phyloP scores from a whole-genome alignment of 2,888 invertebrate species.

The Taphrorychus bicolor region DNA sequence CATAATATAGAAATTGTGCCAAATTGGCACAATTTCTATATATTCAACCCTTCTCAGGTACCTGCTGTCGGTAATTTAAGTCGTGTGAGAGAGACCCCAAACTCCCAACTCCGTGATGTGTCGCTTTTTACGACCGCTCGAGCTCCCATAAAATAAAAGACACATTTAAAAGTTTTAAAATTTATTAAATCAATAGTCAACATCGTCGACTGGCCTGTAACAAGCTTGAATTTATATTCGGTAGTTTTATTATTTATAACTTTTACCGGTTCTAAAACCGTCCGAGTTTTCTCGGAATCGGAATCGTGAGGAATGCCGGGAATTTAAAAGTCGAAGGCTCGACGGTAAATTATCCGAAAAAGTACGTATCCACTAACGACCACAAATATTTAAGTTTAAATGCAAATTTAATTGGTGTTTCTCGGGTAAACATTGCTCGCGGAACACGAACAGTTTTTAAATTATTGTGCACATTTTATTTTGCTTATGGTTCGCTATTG shows the following conservation, averaged over 20 bases:
- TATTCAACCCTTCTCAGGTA: constrained; percentile 22
- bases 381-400: constrained; percentile 38
- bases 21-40: too few relatives aligned
- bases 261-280: constrained; percentile 38
- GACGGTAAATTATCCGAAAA: constrained; percentile 40
- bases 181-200: constrained; percentile 41
- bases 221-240: constrained; percentile 38
- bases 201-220: constrained; percentile 34
- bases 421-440: constrained; percentile 12
- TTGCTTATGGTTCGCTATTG: neutral
- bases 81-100: constrained; percentile 24
- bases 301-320: constrained; percentile 35
- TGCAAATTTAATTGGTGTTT: constrained; percentile 39
- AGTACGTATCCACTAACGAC: constrained; percentile 35
- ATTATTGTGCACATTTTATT: constrained; percentile 8
- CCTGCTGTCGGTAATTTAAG: constrained; percentile 8
- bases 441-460: constrained; percentile 16
- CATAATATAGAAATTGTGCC: too few relatives aligned
- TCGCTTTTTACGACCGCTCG: constrained; percentile 19
- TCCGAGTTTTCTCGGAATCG: constrained; percentile 36
- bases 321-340: constrained; percentile 35
- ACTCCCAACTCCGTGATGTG: constrained; percentile 11
- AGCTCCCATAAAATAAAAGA: constrained; percentile 30
- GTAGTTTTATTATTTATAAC: constrained; percentile 41
- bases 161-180: constrained; percentile 31